Conservation (phyloP, 2,888 invertebrate species). For the Carterocephalus palaemon region DNA sequence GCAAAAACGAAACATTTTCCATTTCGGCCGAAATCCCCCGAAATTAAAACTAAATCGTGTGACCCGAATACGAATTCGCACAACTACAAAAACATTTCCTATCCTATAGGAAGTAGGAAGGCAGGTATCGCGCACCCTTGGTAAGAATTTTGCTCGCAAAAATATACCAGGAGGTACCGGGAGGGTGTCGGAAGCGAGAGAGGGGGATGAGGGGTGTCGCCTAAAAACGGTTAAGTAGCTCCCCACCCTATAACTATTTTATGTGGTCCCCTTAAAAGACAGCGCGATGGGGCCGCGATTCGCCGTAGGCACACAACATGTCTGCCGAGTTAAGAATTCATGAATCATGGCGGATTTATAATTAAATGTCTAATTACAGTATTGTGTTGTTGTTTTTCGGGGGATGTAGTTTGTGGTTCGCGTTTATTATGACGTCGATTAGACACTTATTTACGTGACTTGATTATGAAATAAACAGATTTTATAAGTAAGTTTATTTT, state of each 20-base stretch:
- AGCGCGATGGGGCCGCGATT: conserved; percentile 74
- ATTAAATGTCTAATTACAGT: conserved; percentile 74
- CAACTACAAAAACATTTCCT: conserved; percentile 61
- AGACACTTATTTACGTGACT: too few relatives aligned
- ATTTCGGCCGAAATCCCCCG: conserved; percentile 48
- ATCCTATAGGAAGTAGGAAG: conserved; percentile 49
- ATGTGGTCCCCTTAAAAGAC: conserved; percentile 79
- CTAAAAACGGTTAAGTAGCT: conserved; percentile 79
- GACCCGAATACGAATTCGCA: conserved; percentile 68
- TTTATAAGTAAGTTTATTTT: too few relatives aligned
- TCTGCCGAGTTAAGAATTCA: conserved; percentile 76
- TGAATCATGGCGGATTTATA: conserved; percentile 75
- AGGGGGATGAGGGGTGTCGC: conserved; percentile 74
- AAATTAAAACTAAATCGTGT: conserved; percentile 76
- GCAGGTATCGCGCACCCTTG: conserved; percentile 72
- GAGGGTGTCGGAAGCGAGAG: conserved; percentile 66
- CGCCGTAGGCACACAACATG: conserved; percentile 67
- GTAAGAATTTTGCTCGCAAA: conserved; percentile 75
- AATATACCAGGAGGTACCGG: conserved; percentile 67
- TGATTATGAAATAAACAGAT: too few relatives aligned
- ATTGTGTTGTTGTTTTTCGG: conserved; percentile 60
- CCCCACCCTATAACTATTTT: conserved; percentile 78
- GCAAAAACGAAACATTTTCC: conserved; percentile 55
- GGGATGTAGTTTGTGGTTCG: neutral
- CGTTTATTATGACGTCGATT: too few relatives aligned